A percentile compares a stretch with the other conserved stretches of the same genome.
Conservation (phyloP, 2,888 invertebrate genomes). For the Malachius bipustulatus region DNA sequence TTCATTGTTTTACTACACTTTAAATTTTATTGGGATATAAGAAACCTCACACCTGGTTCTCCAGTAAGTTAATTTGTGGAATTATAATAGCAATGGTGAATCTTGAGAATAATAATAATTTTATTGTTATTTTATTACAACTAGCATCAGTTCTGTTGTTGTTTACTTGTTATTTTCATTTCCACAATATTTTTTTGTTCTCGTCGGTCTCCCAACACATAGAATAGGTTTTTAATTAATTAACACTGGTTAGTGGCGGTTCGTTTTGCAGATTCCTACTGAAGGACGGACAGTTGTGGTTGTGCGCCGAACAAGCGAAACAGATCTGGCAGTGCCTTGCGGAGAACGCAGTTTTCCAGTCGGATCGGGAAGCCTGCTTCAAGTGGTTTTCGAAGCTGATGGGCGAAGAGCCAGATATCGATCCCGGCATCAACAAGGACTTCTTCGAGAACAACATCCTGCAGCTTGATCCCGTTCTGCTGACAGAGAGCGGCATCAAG, state of each 20-base stretch:
- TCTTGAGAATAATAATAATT: too few relatives aligned
- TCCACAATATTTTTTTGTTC: too few relatives aligned
- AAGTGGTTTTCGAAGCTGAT: constrained; percentile 96
- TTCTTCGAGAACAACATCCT: constrained; percentile 93
- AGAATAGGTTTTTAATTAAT: too few relatives aligned
- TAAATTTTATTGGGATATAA: too few relatives aligned
- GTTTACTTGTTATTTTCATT: too few relatives aligned
- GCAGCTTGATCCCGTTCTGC: constrained; percentile 76
- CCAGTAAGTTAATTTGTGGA: too few relatives aligned
- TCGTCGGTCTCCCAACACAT: too few relatives aligned
- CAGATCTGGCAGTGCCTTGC: constrained; percentile 95
- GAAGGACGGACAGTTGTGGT: constrained; percentile 93
- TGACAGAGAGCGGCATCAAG: constrained; percentile 93
- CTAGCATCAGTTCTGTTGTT: too few relatives aligned
- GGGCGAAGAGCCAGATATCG: constrained; percentile 94
- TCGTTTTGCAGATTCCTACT: constrained; percentile 57
- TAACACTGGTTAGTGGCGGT: too few relatives aligned
- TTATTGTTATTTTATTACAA: too few relatives aligned
- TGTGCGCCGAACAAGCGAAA: constrained; percentile 93
- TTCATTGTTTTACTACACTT: neutral
- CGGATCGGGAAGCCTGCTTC: constrained; percentile 93
- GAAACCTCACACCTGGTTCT: too few relatives aligned
- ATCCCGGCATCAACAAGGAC: constrained; percentile 89
- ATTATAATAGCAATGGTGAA: too few relatives aligned
- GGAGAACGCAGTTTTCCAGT: constrained; percentile 81